Percentiles rank a stretch among this genome's conserved stretches.
Evolutionary conservation across 2,797 vertebrate species (phyloP).

Genomic region (Coregonus suidteri): DNA sequence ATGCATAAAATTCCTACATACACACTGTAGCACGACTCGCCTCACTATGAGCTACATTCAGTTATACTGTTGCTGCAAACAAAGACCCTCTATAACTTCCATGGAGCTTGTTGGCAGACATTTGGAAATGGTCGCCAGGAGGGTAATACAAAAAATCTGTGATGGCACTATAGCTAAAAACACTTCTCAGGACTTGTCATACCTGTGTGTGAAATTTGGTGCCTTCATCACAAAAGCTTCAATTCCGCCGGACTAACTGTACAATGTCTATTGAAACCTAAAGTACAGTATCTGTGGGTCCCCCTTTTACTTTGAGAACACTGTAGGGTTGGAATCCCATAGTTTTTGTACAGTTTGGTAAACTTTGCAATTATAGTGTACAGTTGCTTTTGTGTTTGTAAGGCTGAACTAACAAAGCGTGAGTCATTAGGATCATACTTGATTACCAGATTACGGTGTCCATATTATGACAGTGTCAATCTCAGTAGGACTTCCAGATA

Average conservation of each 20-base stretch:
- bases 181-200: neutral
- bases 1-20: slow-evolving; percentile 12
- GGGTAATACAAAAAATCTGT: neutral
- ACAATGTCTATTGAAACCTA: too few relatives aligned
- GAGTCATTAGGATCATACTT: neutral
- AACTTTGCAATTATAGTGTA: neutral
- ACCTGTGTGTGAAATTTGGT: neutral
- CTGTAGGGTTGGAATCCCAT: neutral
- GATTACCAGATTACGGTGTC: neutral
- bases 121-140: neutral
- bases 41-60: neutral
- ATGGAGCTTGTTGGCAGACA: neutral
- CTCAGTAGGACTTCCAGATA: neutral
- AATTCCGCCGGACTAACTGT: too few relatives aligned
- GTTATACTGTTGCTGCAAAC: neutral
- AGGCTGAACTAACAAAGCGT: neutral
- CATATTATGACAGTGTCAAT: neutral
- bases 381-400: neutral
- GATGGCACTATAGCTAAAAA: neutral
- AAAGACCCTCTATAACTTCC: neutral
- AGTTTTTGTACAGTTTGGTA: neutral
- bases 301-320: too few relatives aligned
- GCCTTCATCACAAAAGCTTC: neutral
- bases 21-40: neutral
- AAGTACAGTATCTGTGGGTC: too few relatives aligned